A percentile compares a stretch with the other conserved stretches of the same genome.
Evolutionary conservation across 2,113 vertebrate genomes (phyloP).

Genomic region (Engraulis encrasicolus): DNA sequence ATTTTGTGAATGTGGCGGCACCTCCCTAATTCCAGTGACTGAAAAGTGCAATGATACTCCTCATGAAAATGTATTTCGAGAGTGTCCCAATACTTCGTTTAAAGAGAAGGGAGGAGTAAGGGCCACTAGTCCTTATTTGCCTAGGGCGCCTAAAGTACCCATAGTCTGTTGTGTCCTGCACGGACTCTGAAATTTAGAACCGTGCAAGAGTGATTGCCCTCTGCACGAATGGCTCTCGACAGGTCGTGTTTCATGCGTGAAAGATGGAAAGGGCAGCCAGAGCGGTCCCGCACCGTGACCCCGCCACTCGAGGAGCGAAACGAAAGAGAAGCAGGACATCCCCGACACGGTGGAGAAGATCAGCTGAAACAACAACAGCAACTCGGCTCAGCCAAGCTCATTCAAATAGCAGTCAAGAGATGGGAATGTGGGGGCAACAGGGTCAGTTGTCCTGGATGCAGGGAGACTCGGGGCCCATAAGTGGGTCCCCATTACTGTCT

Average conservation of each 20-base stretch:
- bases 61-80: no score
- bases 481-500: no score
- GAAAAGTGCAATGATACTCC: no score
- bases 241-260: neutral
- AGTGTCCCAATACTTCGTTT: no score
- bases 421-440: no score
- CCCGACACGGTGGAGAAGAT: neutral
- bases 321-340: conserved; percentile 4
- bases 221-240: neutral
- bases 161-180: neutral
- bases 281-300: neutral
- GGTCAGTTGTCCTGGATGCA: no score
- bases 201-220: neutral
- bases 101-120: no score
- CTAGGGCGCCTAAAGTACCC: no score
- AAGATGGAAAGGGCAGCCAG: neutral
- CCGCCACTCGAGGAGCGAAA: neutral
- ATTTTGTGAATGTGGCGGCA: no score
- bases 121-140: no score
- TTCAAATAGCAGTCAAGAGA: neutral
- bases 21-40: no score
- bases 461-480: no score
- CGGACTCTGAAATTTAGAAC: neutral
- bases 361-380: conserved; percentile 1
- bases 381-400: neutral